A percentile compares a stretch with the other conserved stretches of the same genome.
These are phyloP conservation scores for Menidia menidia DNA, from an alignment of 2,797 vertebrate genomes.

Conservation along the genomic window DNA sequence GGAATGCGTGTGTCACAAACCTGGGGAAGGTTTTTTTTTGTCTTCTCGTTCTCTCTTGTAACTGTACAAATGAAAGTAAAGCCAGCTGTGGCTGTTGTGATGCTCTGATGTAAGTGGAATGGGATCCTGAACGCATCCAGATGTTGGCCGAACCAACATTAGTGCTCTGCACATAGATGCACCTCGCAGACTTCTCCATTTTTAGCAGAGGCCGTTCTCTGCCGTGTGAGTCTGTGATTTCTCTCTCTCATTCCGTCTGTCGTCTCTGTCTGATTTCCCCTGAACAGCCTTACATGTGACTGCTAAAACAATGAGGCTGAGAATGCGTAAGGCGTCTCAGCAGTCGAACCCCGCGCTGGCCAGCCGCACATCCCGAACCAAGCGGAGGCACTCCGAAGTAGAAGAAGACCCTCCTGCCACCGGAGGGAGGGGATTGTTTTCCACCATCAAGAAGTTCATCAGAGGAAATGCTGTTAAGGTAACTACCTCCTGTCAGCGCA, in stretches of 20 bases:
- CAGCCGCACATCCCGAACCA: constrained; percentile 87
- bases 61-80: constrained; percentile 61
- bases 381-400: constrained; percentile 93
- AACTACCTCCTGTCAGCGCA: constrained; percentile 31
- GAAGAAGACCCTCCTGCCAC: constrained; percentile 88
- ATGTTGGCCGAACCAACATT: constrained; percentile 73
- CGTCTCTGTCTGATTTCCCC: not conserved
- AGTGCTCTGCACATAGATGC: constrained; percentile 40
- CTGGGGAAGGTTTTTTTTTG: constrained; percentile 9
- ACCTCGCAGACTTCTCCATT: constrained; percentile 10
- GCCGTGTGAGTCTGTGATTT: not conserved
- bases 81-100: constrained; percentile 75
- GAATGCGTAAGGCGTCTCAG: constrained; percentile 97
- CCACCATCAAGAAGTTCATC: constrained; percentile 97
- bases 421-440: constrained; percentile 90
- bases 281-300: constrained; percentile 92
- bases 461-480: constrained; percentile 96
- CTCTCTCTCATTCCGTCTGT: constrained; percentile 1
- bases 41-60: constrained; percentile 3
- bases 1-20: constrained; percentile 27
- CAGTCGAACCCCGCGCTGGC: constrained; percentile 87
- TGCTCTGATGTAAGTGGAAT: constrained; percentile 80
- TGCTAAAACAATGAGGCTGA: constrained; percentile 96
- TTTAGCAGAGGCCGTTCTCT: constrained; percentile 11
- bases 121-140: constrained; percentile 83